Conservation (phyloP, 2,888 invertebrate genomes). For the Listrodromus nycthemerus region DNA sequence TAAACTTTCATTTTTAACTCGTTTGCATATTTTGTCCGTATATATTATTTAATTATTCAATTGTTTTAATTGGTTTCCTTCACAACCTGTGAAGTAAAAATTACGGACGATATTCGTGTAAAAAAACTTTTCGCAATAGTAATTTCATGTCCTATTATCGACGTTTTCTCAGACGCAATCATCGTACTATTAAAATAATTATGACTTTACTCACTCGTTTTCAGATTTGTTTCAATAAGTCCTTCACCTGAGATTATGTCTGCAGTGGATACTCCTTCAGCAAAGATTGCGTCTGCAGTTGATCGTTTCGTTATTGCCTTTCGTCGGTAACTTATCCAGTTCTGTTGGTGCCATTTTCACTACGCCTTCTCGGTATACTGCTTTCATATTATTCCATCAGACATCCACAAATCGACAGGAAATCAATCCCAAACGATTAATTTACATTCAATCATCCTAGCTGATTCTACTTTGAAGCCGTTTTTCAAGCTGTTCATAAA, state of each 20-base stretch:
- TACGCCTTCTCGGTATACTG: background rate
- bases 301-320: background rate
- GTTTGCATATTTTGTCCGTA: too few relatives aligned
- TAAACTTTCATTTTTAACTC: too few relatives aligned
- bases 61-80: too few relatives aligned
- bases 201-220: background rate
- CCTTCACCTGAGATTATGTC: background rate
- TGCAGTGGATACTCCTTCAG: background rate
- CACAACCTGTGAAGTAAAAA: background rate
- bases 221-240: background rate
- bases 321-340: background rate
- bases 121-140: too few relatives aligned
- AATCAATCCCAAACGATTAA: background rate
- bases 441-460: background rate
- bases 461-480: background rate
- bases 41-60: too few relatives aligned
- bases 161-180: too few relatives aligned
- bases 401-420: background rate
- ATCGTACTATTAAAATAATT: too few relatives aligned
- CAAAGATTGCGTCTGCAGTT: too few relatives aligned
- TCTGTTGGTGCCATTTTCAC: background rate
- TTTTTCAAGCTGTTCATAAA: background rate
- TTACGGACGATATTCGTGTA: conserved; percentile 8
- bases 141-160: too few relatives aligned
- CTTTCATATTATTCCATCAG: background rate